phyloP scores from a whole-genome alignment of 2,797 vertebrate genomes.

The Chloroceryle inda region DNA sequence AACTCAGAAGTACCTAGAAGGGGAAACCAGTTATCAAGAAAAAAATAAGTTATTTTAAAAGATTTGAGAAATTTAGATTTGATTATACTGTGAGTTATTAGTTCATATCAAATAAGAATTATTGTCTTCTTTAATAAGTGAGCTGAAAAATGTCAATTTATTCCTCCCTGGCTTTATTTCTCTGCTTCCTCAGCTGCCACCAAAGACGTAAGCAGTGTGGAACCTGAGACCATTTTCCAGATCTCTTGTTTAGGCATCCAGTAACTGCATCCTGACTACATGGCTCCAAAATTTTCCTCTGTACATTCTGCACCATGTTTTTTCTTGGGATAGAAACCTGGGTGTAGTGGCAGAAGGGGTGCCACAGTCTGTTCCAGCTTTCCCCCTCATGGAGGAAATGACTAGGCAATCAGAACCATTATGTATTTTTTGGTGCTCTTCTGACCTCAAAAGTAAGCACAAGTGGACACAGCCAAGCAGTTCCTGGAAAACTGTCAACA shows the following conservation, averaged over 20 bases:
- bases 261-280: background rate
- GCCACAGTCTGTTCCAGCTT: background rate
- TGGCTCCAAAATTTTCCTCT: background rate
- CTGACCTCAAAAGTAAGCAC: background rate
- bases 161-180: background rate
- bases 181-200: background rate
- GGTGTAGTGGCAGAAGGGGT: fast-evolving
- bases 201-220: background rate
- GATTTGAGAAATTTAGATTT: background rate
- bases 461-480: background rate
- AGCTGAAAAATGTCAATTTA: background rate
- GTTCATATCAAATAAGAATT: background rate
- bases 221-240: background rate
- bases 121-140: background rate
- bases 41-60: background rate
- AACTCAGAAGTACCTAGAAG: background rate
- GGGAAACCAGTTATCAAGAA: background rate
- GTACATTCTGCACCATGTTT: fast-evolving
- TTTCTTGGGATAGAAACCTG: background rate
- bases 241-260: fast-evolving
- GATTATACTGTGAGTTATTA: background rate
- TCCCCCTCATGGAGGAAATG: fast-evolving
- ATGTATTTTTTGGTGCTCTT: fast-evolving
- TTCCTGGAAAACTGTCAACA: background rate
- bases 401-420: background rate